These are phyloP conservation scores for Mastomys coucha DNA, from an alignment of 2,113 vertebrate genomes.

Conservation along the genomic window DNA sequence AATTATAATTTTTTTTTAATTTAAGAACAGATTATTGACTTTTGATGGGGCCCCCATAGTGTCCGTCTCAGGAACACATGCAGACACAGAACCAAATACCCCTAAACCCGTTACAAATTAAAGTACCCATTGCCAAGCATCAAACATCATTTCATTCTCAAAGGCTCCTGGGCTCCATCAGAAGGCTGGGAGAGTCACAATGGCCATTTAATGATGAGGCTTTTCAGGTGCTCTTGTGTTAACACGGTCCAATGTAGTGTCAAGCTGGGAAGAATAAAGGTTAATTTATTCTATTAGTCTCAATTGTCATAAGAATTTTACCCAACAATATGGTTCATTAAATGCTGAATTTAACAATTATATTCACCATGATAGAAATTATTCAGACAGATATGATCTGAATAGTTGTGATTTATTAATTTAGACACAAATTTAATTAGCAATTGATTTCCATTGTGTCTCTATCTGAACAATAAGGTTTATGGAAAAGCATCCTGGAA, in stretches of 20 bases:
- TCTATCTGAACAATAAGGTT: constrained; percentile 81
- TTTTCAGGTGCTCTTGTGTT: constrained; percentile 84
- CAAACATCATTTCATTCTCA: constrained; percentile 70
- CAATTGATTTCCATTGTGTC: constrained; percentile 85
- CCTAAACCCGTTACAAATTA: neutral
- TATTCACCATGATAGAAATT: constrained; percentile 87
- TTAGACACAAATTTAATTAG: constrained; percentile 89
- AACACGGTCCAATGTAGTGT: constrained; percentile 86
- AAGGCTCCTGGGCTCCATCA: constrained; percentile 67
- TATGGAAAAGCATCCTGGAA: constrained; percentile 72
- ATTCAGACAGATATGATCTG: constrained; percentile 86
- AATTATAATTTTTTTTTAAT: neutral
- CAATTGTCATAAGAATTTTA: constrained; percentile 89
- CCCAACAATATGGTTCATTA: constrained; percentile 87
- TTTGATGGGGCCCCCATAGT: neutral
- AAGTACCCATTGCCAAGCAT: constrained; percentile 65
- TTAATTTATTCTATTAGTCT: constrained; percentile 90
- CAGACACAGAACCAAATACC: constrained; percentile 14
- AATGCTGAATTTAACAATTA: constrained; percentile 87
- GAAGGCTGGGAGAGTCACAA: constrained; percentile 82
- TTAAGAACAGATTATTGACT: neutral
- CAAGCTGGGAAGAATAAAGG: constrained; percentile 86
- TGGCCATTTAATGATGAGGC: constrained; percentile 85
- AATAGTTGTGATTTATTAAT: constrained; percentile 89
- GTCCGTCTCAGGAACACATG: neutral